Evolutionary conservation across 2,113 vertebrate genomes (phyloP).

Genomic region (Myotis davidii): DNA sequence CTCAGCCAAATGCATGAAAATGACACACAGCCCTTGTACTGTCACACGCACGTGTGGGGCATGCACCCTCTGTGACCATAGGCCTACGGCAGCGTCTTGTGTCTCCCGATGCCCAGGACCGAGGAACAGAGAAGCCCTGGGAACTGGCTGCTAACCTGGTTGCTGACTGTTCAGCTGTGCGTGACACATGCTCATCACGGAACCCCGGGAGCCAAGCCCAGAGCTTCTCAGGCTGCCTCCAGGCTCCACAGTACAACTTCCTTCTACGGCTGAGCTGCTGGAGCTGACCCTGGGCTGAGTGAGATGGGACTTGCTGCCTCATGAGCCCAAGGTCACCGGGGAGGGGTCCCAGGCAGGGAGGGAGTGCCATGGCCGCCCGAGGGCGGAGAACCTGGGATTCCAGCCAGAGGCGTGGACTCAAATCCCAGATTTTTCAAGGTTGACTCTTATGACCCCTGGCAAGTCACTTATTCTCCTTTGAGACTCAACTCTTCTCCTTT

Average conservation of each 20-base stretch:
- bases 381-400: neutral
- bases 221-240: neutral
- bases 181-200: neutral
- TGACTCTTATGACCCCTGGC: neutral
- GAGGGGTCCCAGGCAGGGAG: neutral
- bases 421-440: neutral
- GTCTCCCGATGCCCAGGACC: neutral
- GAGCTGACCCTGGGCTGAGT: neutral
- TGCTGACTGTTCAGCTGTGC: neutral
- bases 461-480: neutral
- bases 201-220: too few species aligned
- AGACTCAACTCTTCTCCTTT: neutral
- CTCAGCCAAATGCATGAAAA: neutral
- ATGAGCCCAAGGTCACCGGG: rapidly evolving
- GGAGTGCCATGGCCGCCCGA: neutral
- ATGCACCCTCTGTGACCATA: rapidly evolving
- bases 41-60: rapidly evolving
- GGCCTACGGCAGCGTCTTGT: neutral
- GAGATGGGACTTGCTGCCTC: neutral
- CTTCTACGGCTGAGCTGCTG: neutral
- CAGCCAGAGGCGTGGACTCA: neutral
- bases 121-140: neutral
- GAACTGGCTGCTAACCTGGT: neutral
- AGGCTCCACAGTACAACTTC: neutral
- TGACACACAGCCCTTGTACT: neutral